Conservation (phyloP, 1,140 invertebrate genomes). For the Neodiprion fabricii region DNA sequence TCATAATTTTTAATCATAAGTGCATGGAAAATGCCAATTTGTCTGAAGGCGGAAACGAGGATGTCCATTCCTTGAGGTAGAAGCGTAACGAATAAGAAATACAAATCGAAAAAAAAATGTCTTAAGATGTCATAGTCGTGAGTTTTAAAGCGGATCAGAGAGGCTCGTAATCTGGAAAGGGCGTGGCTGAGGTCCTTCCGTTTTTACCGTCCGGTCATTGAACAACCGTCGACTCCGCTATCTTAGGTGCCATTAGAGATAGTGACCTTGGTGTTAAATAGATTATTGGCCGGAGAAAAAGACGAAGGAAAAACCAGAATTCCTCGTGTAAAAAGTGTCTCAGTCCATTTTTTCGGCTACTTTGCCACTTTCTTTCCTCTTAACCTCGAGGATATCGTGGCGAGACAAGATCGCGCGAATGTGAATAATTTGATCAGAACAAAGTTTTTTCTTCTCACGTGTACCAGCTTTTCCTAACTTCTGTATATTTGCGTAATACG, state of each 20-base stretch:
- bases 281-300: constrained; percentile 4
- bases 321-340: background rate
- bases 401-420: too few relatives aligned
- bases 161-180: background rate
- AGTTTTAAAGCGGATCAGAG: background rate
- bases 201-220: background rate
- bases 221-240: background rate
- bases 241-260: background rate
- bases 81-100: too few relatives aligned
- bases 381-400: too few relatives aligned
- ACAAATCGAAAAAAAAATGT: too few relatives aligned
- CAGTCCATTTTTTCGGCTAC: background rate
- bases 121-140: background rate
- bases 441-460: too few relatives aligned
- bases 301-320: background rate
- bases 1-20: too few relatives aligned
- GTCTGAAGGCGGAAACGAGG: too few relatives aligned
- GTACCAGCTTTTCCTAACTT: too few relatives aligned
- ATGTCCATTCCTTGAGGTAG: too few relatives aligned
- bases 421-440: too few relatives aligned
- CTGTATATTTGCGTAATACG: too few relatives aligned
- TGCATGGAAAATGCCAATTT: too few relatives aligned
- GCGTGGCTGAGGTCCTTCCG: background rate
- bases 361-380: background rate
- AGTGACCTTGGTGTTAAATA: background rate